Evolutionary conservation across 92 coral and sea anemone species (phyloP), one percentile per base, ranked within the genome.

Genomic region (Diadumene lineata): DNA sequence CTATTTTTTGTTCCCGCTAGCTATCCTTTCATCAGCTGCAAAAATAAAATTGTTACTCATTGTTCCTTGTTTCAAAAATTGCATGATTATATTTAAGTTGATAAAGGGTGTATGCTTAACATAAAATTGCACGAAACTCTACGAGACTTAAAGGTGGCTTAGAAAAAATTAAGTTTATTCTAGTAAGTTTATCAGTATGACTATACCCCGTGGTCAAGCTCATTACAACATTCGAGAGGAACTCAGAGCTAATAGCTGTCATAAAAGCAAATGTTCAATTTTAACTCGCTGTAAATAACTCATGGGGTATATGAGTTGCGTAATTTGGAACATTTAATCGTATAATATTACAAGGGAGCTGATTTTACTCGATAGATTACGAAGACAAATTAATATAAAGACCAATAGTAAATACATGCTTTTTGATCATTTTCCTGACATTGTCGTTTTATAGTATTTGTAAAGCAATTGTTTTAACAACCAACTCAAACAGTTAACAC

Each of bases 391-490:
- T 46, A 15, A 46, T 46, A 15, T 46, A 46, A 9, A 9, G 53
- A 46, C 53, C 53, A 46, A 46, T 46, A 46, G 15, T 46, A 9
- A n/a, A n/a, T 46, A n/a, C n/a, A n/a, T n/a, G n/a, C n/a, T n/a
- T n/a, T n/a, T n/a, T n/a, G n/a, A n/a, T n/a, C n/a, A n/a, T n/a
- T n/a, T n/a, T n/a, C n/a, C n/a, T n/a, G n/a, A n/a, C n/a, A n/a
- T n/a, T n/a, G n/a, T n/a, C n/a, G n/a, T n/a, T n/a, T n/a, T n/a
- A n/a, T n/a, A n/a, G n/a, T 58, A 22, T 58, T 58, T 58, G 27
- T 31, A 7, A 2, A 22, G 31, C 64, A 58, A 58, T 58, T 58
- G 64, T 58, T 2, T 58, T 58, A 58, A 58, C 27, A 58, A 58
- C 64, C 7, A n/a, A 7, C 26, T 25, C 26, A 18, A 58, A 58